Evolutionary conservation across 2,888 invertebrate genomes (phyloP).

Genomic region (Aricia artaxerxes): DNA sequence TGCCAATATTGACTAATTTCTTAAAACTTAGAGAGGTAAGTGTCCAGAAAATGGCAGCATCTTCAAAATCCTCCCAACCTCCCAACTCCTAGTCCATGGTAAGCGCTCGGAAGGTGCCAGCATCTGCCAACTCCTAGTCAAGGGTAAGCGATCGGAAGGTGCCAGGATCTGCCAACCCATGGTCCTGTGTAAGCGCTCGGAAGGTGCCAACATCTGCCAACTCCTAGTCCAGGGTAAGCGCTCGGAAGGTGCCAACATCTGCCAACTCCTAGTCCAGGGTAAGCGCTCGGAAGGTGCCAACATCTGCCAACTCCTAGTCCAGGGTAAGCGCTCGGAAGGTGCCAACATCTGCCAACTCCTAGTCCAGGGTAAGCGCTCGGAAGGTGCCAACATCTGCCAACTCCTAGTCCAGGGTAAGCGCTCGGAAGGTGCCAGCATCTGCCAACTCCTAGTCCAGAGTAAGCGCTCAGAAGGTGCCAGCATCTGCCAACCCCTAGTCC

Average conservation of each 20-base stretch:
- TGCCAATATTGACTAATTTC: too few relatives aligned
- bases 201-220: neutral
- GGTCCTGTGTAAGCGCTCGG: neutral
- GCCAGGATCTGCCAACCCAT: neutral
- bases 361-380: too few relatives aligned
- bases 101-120: too few relatives aligned
- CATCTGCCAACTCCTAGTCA: neutral
- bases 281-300: constrained; percentile 9
- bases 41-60: too few relatives aligned
- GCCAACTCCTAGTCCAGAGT: neutral
- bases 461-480: constrained; percentile 12
- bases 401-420: neutral
- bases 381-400: too few relatives aligned
- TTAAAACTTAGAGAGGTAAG: too few relatives aligned
- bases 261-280: neutral
- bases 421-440: neutral
- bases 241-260: neutral
- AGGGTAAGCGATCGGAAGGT: constrained; percentile 11
- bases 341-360: neutral
- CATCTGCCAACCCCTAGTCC: neutral
- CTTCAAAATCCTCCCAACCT: too few relatives aligned
- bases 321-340: constrained; percentile 13
- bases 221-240: neutral
- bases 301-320: neutral
- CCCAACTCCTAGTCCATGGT: neutral